Evolutionary conservation across 2,888 invertebrate species (phyloP).

Genomic region (Meta bourneti): DNA sequence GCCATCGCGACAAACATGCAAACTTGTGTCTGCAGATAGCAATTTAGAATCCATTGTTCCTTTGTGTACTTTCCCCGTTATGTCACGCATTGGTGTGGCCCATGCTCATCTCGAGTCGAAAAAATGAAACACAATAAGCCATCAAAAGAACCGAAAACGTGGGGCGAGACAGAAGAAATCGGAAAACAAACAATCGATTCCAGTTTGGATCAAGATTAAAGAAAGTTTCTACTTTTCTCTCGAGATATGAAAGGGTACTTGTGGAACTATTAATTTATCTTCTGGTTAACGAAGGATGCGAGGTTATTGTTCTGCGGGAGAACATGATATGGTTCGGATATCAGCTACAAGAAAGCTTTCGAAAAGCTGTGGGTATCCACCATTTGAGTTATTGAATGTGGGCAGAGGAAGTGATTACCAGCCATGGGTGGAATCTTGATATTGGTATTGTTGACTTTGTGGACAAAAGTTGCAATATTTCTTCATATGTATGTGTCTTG

Average conservation of each 20-base stretch:
- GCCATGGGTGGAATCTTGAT: neutral
- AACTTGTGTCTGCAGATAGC: conserved; percentile 60
- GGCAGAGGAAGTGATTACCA: neutral
- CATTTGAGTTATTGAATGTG: conserved; percentile 1
- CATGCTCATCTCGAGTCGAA: neutral
- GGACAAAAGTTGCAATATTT: neutral
- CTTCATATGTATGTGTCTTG: neutral
- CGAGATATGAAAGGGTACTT: neutral
- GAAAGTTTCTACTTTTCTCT: conserved; percentile 44
- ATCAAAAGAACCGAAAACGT: conserved; percentile 2
- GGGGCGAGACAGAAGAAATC: neutral
- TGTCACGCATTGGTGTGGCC: conserved; percentile 16
- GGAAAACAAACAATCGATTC: conserved; percentile 65
- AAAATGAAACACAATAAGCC: conserved; percentile 64
- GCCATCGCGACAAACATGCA: conserved; percentile 59
- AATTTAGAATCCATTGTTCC: conserved; percentile 64
- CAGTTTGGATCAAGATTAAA: conserved; percentile 28
- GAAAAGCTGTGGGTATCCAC: neutral
- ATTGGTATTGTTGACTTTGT: neutral
- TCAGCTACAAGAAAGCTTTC: neutral
- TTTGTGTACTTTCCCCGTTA: conserved; percentile 48
- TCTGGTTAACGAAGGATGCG: conserved; percentile 37
- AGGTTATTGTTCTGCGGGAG: conserved; percentile 32
- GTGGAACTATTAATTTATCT: conserved; percentile 55
- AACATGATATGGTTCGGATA: conserved; percentile 6